Evolutionary conservation across 2,888 invertebrate species (phyloP), one percentile per base, ranked within the genome.

Genomic region (Stomorhina lunata): DNA sequence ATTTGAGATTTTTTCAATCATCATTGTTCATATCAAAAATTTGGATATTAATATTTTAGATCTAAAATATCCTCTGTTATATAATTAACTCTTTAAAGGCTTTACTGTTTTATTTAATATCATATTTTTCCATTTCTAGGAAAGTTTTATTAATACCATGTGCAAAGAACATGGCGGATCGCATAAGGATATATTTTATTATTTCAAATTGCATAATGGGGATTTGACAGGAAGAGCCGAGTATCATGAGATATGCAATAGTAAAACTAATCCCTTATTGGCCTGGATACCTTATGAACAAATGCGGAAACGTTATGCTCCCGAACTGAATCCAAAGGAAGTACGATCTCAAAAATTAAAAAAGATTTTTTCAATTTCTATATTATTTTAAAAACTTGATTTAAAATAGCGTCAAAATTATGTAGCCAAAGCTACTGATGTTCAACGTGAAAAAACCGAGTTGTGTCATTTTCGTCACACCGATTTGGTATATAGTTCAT

Each of bases 381-480:
- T 45, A 17, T 29, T 40, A 32, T 37, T 40, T 73, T 17, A 50
- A 15, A 0, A 29, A 17, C 7, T 37, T 20, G 6, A 37, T 34
- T 2, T 40, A 17, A 55, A 48, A 53, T 53, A 87, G 87, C 87
- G 86, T n/a, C 84, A 87, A 12, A 88, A 87, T 59, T 90, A 90
- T 45, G 88, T 90, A 45, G 90, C 87, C 57, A 90, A 90, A 80
- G 90, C 90, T 0, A 90, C 90, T 0, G 87, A 87, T 79, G 78
- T 87, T 27, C 86, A 87, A 20, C 86, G 87, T 0, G 86, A 86
- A 25, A 89, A 87, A 81, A 89, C 90, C 0, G 89, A 90, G 43
- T 84, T 90, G 17, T 90, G 90, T 15, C 88, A 89, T 76, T 90
- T 90, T 40, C 85, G 88, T 4, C 90, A 90, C 72, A 84, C 86